phyloP scores from a whole-genome alignment of 1,140 invertebrate species.

The Tetramorium simillimum region DNA sequence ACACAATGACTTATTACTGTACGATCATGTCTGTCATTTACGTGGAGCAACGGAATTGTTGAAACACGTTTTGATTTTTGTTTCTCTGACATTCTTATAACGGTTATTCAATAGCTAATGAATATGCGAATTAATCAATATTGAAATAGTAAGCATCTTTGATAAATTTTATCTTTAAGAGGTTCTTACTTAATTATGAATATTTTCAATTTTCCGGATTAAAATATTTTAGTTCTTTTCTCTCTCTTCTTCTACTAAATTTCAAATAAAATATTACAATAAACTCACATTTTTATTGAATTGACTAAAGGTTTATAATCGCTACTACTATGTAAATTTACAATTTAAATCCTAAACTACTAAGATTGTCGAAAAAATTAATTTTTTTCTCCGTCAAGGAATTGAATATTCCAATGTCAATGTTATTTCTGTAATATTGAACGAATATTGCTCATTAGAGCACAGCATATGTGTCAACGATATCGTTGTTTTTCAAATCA shows the following conservation, averaged over 20 bases:
- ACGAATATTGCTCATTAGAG: background rate
- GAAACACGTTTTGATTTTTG: background rate
- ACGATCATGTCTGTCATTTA: background rate
- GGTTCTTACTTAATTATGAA: background rate
- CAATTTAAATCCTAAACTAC: background rate
- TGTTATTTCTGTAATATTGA: background rate
- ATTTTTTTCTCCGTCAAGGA: background rate
- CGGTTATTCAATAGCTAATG: background rate
- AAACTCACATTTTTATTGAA: background rate
- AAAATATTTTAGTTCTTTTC: background rate
- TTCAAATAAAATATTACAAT: background rate
- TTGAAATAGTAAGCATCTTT: background rate
- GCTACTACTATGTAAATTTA: background rate
- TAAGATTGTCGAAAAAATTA: background rate
- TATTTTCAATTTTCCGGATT: background rate
- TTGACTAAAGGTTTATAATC: background rate
- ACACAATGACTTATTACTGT: constrained; percentile 41
- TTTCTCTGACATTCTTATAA: background rate
- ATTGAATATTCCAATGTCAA: background rate
- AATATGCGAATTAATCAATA: background rate
- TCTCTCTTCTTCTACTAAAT: background rate
- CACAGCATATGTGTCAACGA: background rate
- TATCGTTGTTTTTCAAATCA: background rate
- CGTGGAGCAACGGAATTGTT: constrained; percentile 1
- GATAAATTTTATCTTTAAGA: background rate